A percentile compares a stretch with the other conserved stretches of the same genome.
Conservation (phyloP, 2,888 invertebrate species). For the Mesorhabditis spiculigera region DNA sequence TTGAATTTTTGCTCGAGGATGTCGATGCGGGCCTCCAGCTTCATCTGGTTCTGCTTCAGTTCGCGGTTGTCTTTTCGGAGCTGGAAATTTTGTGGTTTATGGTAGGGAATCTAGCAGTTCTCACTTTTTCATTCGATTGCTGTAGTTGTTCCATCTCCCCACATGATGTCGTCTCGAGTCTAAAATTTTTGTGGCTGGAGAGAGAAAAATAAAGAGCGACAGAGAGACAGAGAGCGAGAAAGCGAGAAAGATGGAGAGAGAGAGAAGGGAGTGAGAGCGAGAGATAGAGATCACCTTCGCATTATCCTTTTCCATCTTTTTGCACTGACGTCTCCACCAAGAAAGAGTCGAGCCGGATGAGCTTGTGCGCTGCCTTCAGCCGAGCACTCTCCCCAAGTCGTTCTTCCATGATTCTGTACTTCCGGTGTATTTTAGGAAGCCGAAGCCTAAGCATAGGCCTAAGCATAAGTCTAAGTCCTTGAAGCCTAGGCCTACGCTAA, state of each 20-base stretch:
- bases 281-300: too few species aligned
- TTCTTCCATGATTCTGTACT: slow-evolving; percentile 31
- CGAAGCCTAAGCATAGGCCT: too few species aligned
- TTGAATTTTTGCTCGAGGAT: slow-evolving; percentile 52
- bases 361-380: slow-evolving; percentile 49
- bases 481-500: too few species aligned
- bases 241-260: too few species aligned
- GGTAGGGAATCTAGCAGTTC: too few species aligned
- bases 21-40: slow-evolving; percentile 49
- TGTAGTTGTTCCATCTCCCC: slow-evolving; percentile 56
- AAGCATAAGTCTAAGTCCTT: too few species aligned
- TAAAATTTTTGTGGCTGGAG: too few species aligned
- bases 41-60: slow-evolving; percentile 45
- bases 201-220: too few species aligned
- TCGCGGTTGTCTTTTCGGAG: slow-evolving; percentile 43
- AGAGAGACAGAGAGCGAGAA: too few species aligned
- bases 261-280: too few species aligned
- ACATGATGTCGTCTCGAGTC: slow-evolving; percentile 50
- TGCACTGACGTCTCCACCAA: slow-evolving; percentile 49
- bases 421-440: too few species aligned
- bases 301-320: slow-evolving; percentile 47
- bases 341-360: slow-evolving; percentile 53
- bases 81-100: too few species aligned
- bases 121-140: slow-evolving; percentile 33
- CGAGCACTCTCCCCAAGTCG: slow-evolving; percentile 50